A percentile compares a stretch with the other conserved stretches of the same genome.
Evolutionary conservation across 2,888 invertebrate genomes (phyloP).

Genomic region (Linyphia triangularis): DNA sequence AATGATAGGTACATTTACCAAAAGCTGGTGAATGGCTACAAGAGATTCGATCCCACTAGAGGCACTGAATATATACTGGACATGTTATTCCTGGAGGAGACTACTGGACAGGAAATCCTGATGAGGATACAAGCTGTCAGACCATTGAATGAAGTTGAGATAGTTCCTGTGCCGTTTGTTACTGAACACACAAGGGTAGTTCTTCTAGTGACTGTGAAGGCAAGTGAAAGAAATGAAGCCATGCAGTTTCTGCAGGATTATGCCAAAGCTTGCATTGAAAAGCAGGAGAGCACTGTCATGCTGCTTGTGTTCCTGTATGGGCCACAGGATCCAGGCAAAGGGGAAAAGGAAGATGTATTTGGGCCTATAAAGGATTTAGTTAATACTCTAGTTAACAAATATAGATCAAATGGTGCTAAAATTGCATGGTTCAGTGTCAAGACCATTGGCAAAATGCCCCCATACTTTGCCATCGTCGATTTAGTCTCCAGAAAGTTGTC

Average conservation of each 20-base stretch:
- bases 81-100: slow-evolving; percentile 78
- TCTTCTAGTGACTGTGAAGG: slow-evolving; percentile 86
- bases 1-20: slow-evolving; percentile 78
- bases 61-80: slow-evolving; percentile 92
- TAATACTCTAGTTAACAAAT: slow-evolving; percentile 84
- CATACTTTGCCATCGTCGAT: slow-evolving; percentile 84
- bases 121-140: slow-evolving; percentile 88
- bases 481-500: slow-evolving; percentile 86
- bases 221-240: slow-evolving; percentile 81
- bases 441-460: slow-evolving; percentile 76
- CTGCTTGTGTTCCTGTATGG: slow-evolving; percentile 85
- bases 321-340: slow-evolving; percentile 83
- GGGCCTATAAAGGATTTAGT: slow-evolving; percentile 84
- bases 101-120: slow-evolving; percentile 76
- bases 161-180: slow-evolving; percentile 95
- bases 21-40: slow-evolving; percentile 84
- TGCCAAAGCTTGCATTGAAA: slow-evolving; percentile 86
- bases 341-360: slow-evolving; percentile 83
- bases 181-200: slow-evolving; percentile 93
- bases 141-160: slow-evolving; percentile 91
- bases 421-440: slow-evolving; percentile 81
- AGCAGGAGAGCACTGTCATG: slow-evolving; percentile 88
- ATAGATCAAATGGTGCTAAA: slow-evolving; percentile 85
- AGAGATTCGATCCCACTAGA: slow-evolving; percentile 88
- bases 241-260: slow-evolving; percentile 87